Evolutionary conservation across 2,113 vertebrate species (phyloP).

Genomic region (Myotis brandtii): DNA sequence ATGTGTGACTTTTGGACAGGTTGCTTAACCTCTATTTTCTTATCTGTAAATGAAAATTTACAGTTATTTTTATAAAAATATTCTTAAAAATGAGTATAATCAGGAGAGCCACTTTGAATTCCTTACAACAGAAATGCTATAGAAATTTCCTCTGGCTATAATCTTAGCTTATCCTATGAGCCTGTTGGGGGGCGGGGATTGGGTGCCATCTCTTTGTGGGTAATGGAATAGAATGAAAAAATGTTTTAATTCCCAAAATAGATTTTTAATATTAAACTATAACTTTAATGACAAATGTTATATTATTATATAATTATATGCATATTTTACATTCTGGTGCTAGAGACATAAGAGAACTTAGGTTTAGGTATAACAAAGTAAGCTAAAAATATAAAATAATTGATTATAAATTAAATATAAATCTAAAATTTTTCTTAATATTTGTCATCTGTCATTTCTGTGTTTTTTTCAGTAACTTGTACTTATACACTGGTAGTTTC

Average conservation of each 20-base stretch:
- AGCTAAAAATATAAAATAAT: neutral
- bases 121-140: neutral
- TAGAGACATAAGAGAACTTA: neutral
- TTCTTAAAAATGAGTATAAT: slow-evolving; percentile 36
- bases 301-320: neutral
- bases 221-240: slow-evolving; percentile 7
- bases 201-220: neutral
- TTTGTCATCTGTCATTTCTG: neutral
- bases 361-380: neutral
- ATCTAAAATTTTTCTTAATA: neutral
- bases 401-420: neutral
- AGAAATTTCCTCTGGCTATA: slow-evolving; percentile 17
- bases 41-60: slow-evolving; percentile 46
- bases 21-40: slow-evolving; percentile 46
- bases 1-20: slow-evolving; percentile 11
- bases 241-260: slow-evolving; percentile 17
- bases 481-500: neutral
- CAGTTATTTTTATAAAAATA: slow-evolving; percentile 51
- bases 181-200: neutral
- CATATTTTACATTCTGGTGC: neutral
- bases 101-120: neutral
- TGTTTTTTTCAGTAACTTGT: neutral
- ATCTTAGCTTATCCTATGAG: slow-evolving; percentile 3
- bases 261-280: slow-evolving; percentile 1
- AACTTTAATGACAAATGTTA: neutral